Evolutionary conservation across 2,113 vertebrate genomes (phyloP), one percentile per base, ranked within the genome.

Genomic region (Murina feae): DNA sequence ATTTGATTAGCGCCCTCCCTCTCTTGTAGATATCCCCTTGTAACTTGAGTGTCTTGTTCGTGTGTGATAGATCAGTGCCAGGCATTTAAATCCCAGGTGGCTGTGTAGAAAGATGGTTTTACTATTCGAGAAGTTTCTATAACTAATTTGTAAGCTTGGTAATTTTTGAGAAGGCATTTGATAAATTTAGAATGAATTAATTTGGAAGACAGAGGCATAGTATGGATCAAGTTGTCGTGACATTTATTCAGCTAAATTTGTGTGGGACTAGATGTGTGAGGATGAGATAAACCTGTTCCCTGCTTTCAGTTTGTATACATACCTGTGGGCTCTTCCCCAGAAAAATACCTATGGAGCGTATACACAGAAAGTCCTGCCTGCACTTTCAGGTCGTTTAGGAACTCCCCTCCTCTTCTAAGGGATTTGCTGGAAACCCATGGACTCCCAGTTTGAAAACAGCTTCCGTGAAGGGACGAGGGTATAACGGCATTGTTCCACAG

Each of bases 111-210:
- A 51, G 63, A 2, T 71, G 75, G 35, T 9, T 85, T 66, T 17
- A 37, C 47, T 87, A 23, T 69, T 69, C 0, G 3, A 9, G 66
- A 88, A 35, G 55, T 71, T 85, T 86, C 25, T 94, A 3, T 44
- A n/a, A 74, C 80, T 85, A 28, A 74, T 69, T 60, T 66, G 78
- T n/a, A 94, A 66, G 35, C 20, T 68, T 32, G 39, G 23, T 72
- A 20, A 39, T 35, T 75, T 84, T 60, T 74, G 66, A 55, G 47
- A 79, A 78, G 88, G 63, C 37, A 18, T 55, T 44, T 44, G 39
- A 72, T 72, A 16, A 17, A 47, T 75, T 75, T 47, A 30, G 28
- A 37, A 65, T 39, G 16, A 37, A 65, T 39, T 28, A 32, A 66
- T 66, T 58, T 69, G 86, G 44, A 94, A 78, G 35, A 25, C 68